Base-by-base conservation (phyloP, 1,140 invertebrate genomes). In the Bacillus rossius region DNA sequence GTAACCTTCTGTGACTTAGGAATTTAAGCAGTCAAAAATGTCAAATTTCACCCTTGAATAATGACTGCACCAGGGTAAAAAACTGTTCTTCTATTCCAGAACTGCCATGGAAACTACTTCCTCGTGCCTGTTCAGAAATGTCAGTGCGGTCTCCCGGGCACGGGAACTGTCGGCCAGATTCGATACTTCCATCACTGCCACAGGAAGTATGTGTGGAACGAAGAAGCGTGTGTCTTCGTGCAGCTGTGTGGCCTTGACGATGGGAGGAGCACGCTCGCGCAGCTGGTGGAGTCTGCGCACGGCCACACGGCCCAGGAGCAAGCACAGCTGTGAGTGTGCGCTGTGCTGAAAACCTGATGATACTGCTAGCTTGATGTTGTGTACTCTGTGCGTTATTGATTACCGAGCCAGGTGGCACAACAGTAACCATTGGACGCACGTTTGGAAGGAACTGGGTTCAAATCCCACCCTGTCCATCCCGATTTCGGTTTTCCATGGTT, bases 201-300 rank as follows among this genome's bases (percentile, higher is more conserved):
- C 22, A 22, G 29, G 8, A 55, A 55, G 43, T 55, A n/a, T 25
- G 22, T 55, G 1, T 55, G 53, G 53, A 26, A 55, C 43, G 53
- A 55, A 16, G 22, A 22, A 22, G 14, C 29, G 13, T 25, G 29
- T 23, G 22, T 10, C 16, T 55, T 55, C 22, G 43, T 8, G 4
- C 26, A 23, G 43, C 5, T 55, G 13, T 23, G 29, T 20, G 53
- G 53, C 22, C 22, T 25, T 23, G 53, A 55, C 29, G n/a, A 55
- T 55, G 53, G 53, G n/a, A 16, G 14, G 16, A 45, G 22, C 5
- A 55, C 8, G 19, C 22, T 55, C 1, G 7, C 29, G 1, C 16
- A 55, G 10, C 53, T 55, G 14, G 14, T 49, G 20, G 47, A 55
- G 23, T 22, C 4, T 3, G 38, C 38, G 16, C 10, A 25, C 25